Evolutionary conservation across 2,113 vertebrate species (phyloP).

Genomic region (Datnioides undecimradiatus): DNA sequence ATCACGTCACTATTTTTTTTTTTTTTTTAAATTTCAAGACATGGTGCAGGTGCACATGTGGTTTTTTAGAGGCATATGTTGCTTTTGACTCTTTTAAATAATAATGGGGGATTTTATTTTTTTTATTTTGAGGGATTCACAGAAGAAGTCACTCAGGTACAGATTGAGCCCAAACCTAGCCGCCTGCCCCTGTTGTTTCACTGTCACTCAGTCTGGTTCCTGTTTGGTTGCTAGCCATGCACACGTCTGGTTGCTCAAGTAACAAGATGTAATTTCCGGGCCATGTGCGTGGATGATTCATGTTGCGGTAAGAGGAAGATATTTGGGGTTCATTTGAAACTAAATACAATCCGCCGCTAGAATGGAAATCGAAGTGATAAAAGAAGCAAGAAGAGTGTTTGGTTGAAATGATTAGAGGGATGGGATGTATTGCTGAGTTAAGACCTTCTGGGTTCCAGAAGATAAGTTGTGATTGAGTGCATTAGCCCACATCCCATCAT

Average conservation of each 20-base stretch:
- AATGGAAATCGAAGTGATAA: background rate
- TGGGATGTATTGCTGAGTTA: background rate
- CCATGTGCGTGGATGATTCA: slow-evolving; percentile 9
- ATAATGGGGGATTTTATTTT: no score
- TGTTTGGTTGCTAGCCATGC: slow-evolving; percentile 23
- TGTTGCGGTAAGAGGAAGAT: background rate
- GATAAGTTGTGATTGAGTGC: slow-evolving; percentile 42
- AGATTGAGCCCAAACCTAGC: background rate
- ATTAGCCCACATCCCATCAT: slow-evolving; percentile 7
- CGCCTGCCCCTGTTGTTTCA: background rate
- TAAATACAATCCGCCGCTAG: background rate
- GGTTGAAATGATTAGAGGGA: slow-evolving; percentile 14
- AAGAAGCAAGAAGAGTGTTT: background rate
- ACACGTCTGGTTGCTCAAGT: background rate
- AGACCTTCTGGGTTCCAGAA: background rate
- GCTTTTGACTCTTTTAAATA: background rate
- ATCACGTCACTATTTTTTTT: no score
- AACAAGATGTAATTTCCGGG: slow-evolving; percentile 2
- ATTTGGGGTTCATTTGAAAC: background rate
- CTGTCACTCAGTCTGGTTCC: slow-evolving; percentile 4
- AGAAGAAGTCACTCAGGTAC: background rate
- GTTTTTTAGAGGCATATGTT: background rate
- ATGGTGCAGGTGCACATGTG: background rate
- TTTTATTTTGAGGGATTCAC: background rate
- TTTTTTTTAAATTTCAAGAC: background rate